Evolutionary conservation across 2,797 vertebrate genomes (phyloP).

Genomic region (Kryptolebias ocellatus): DNA sequence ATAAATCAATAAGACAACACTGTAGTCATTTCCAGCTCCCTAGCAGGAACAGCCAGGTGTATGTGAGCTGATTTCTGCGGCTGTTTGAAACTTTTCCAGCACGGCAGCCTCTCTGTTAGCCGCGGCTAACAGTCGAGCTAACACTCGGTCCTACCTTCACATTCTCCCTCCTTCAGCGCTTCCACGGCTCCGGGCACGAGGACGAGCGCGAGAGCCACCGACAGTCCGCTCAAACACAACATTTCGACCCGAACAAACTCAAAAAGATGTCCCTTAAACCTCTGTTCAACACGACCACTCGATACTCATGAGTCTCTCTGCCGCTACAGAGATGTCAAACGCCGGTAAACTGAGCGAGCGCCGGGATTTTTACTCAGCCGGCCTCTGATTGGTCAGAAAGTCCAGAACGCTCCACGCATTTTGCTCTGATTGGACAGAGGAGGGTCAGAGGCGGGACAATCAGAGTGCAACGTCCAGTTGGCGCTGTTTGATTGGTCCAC

Average conservation of each 20-base stretch:
- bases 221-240: slow-evolving; percentile 80
- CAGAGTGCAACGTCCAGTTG: slow-evolving; percentile 82
- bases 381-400: slow-evolving; percentile 64
- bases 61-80: neutral
- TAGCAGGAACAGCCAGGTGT: neutral
- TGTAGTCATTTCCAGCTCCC: no score
- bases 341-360: slow-evolving; percentile 64
- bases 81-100: neutral
- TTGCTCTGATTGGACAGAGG: slow-evolving; percentile 61
- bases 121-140: slow-evolving; percentile 25
- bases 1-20: no score
- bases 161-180: slow-evolving; percentile 87
- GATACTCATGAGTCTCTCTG: slow-evolving; percentile 17
- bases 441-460: slow-evolving; percentile 35
- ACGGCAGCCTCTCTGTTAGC: neutral
- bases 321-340: slow-evolving; percentile 29
- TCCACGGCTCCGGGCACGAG: slow-evolving; percentile 77
- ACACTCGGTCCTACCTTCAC: slow-evolving; percentile 85
- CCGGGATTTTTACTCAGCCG: slow-evolving; percentile 6
- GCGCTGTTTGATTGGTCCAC: slow-evolving; percentile 79
- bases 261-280: neutral
- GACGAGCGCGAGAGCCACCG: slow-evolving; percentile 84
- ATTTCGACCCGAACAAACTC: slow-evolving; percentile 46
- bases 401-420: slow-evolving; percentile 56
- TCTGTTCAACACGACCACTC: neutral